Percentiles rank a stretch among this genome's conserved stretches.
These are phyloP conservation scores for Trichogramma pretiosum DNA, from an alignment of 1,140 invertebrate genomes.

Conservation along the genomic window DNA sequence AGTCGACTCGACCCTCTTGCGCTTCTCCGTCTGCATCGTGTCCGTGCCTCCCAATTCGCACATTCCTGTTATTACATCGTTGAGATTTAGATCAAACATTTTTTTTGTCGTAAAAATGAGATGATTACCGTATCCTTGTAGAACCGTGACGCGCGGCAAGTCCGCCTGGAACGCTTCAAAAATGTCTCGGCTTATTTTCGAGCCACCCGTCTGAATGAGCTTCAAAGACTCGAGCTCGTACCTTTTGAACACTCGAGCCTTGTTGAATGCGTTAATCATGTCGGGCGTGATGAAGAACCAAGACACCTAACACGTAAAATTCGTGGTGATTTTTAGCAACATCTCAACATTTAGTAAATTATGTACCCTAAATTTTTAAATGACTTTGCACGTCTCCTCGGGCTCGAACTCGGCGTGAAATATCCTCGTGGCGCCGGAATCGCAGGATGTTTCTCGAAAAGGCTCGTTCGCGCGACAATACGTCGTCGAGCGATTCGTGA, in stretches of 20 bases:
- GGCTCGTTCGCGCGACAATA: background rate
- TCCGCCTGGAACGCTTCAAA: slow-evolving; percentile 17
- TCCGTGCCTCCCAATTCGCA: slow-evolving; percentile 24
- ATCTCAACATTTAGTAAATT: slow-evolving; percentile 14
- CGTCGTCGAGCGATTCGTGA: slow-evolving; percentile 1
- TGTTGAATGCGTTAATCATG: slow-evolving; percentile 19
- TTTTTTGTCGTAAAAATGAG: background rate
- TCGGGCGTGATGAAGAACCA: slow-evolving; percentile 23
- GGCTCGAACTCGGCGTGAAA: slow-evolving; percentile 8
- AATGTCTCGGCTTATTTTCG: slow-evolving; percentile 18
- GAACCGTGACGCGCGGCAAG: slow-evolving; percentile 14
- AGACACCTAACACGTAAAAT: slow-evolving; percentile 13
- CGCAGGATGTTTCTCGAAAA: slow-evolving; percentile 1
- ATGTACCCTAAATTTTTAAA: slow-evolving; percentile 15
- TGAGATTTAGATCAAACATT: background rate
- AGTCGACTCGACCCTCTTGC: slow-evolving; percentile 19
- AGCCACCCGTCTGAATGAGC: slow-evolving; percentile 21
- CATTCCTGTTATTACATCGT: slow-evolving; percentile 21
- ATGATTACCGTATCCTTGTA: slow-evolving; percentile 20
- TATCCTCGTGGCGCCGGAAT: slow-evolving; percentile 1
- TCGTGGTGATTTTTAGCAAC: background rate
- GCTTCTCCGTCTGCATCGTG: background rate
- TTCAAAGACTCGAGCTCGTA: slow-evolving; percentile 20
- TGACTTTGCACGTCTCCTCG: slow-evolving; percentile 8
- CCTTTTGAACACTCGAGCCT: slow-evolving; percentile 16